A percentile compares a stretch with the other conserved stretches of the same genome.
phyloP scores from a whole-genome alignment of 2,797 vertebrate genomes.

The Fundulus diaphanus region DNA sequence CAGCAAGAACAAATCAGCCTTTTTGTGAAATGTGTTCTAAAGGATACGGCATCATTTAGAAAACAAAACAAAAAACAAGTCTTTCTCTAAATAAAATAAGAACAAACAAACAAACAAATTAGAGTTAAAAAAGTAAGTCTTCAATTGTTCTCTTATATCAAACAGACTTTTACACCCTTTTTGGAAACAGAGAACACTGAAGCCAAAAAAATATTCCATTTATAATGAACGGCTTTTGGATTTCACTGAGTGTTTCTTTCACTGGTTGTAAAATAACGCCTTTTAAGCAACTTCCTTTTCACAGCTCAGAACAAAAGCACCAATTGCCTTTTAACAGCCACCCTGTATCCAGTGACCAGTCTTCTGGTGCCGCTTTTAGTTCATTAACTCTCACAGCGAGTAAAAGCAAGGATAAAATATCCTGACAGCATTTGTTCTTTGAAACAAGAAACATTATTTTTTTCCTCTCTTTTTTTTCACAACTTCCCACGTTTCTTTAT shows the following conservation, averaged over 20 bases:
- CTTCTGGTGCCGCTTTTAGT: conserved; percentile 29
- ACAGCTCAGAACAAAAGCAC: conserved; percentile 17
- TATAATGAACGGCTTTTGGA: conserved; percentile 25
- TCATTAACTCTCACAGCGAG: conserved; percentile 12
- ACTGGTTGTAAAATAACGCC: conserved; percentile 13
- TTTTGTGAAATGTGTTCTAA: not conserved
- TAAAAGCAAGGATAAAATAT: conserved; percentile 15
- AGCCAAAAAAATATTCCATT: conserved; percentile 25
- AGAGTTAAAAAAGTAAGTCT: not conserved
- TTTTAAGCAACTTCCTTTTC: conserved; percentile 30
- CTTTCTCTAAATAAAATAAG: not conserved
- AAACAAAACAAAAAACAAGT: not conserved
- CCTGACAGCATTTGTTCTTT: conserved; percentile 7
- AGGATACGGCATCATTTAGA: not conserved
- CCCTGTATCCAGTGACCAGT: conserved; percentile 18
- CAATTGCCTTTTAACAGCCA: conserved; percentile 16
- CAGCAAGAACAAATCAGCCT: conserved; percentile 16
- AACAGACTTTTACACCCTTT: conserved; percentile 23
- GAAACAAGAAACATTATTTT: not conserved
- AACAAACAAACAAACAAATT: not conserved
- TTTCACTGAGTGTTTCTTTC: conserved; percentile 21
- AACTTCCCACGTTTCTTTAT: not conserved
- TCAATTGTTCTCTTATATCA: not conserved
- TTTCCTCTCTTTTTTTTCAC: not conserved
- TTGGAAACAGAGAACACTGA: not conserved